Base-by-base conservation (phyloP, 30 jellyfish, hydroid and myxozoan genomes). In the Aurelia aurita complex sp. Pacific region DNA sequence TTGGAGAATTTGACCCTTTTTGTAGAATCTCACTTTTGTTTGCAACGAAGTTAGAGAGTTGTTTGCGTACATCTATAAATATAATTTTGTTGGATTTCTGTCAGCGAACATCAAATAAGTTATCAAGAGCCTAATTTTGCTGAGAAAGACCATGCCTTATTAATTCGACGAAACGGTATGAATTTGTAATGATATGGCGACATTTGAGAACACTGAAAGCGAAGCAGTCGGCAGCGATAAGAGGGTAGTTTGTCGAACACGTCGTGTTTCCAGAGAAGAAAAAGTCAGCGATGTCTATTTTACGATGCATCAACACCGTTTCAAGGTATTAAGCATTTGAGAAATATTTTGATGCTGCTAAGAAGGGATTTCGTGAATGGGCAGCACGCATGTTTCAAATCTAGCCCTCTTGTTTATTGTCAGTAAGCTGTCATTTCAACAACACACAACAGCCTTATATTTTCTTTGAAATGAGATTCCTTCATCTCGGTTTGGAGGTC, bases 231-330 rank as follows among this genome's bases (percentile, higher is more conserved):
- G 40, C n/a, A 51, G 62, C 13, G 89, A 79, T 59, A 53, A 19
- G 19, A 68, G 69, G 19, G 77, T 81, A 10, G 77, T 82, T 60
- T 82, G 85, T 43, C 82, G 82, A 55, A 81, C 83, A 18, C 53
- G 83, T 32, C 72, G 91, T 75, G 85, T 82, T 38, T 82, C 91
- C 1, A 82, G 91, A 70, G 91, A 82, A 69, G 91, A 82, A 72
- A 79, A 57, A 12, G 80, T 82, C 19, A 82, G 80, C 29, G 91
- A 82, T 63, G 74, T 82, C 10, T 82, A 82, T 76, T 69, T 71
- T 74, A 73, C 69, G 53, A 65, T 82, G 70, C 90, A 83, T 43
- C 64, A 61, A 42, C 61, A 61, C 67, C 33, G 64, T 18, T 23
- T 17, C 60, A 82, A 82, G 91, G 91, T 82, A 82, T 79, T 11